Percentiles rank a stretch among this genome's conserved stretches.
Evolutionary conservation across 1,140 invertebrate species (phyloP).

Genomic region (Augochlora pura): DNA sequence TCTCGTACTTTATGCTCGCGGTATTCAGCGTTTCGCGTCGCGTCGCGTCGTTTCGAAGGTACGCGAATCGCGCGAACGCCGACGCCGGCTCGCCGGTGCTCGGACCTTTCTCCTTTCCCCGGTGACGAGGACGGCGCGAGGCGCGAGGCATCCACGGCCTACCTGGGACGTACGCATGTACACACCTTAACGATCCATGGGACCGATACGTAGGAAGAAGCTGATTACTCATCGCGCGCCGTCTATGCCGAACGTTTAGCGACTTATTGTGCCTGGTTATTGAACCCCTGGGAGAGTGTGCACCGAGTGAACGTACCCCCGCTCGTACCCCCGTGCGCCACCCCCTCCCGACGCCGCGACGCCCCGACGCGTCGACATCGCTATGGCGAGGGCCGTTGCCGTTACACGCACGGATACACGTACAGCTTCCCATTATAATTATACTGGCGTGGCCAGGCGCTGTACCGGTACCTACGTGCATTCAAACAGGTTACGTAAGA

Average conservation of each 20-base stretch:
- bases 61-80: no score
- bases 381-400: background rate
- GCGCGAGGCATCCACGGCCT: background rate
- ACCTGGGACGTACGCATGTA: constrained; percentile 14
- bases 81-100: no score
- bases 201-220: constrained; percentile 58
- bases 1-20: no score
- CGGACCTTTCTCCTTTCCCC: background rate
- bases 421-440: constrained; percentile 59
- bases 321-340: background rate
- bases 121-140: constrained; percentile 5
- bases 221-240: constrained; percentile 65
- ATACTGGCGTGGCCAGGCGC: constrained; percentile 18
- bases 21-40: no score
- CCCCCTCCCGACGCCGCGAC: background rate
- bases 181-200: constrained; percentile 50
- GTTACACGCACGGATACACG: constrained; percentile 42
- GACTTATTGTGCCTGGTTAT: constrained; percentile 66
- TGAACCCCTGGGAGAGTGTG: constrained; percentile 63
- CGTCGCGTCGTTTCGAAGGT: no score
- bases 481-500: constrained; percentile 58
- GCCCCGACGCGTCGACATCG: no score
- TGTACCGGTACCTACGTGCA: constrained; percentile 50
- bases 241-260: constrained; percentile 58
- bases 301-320: background rate